Conservation (phyloP, 2,888 invertebrate genomes). For the Andrena trimmerana region DNA sequence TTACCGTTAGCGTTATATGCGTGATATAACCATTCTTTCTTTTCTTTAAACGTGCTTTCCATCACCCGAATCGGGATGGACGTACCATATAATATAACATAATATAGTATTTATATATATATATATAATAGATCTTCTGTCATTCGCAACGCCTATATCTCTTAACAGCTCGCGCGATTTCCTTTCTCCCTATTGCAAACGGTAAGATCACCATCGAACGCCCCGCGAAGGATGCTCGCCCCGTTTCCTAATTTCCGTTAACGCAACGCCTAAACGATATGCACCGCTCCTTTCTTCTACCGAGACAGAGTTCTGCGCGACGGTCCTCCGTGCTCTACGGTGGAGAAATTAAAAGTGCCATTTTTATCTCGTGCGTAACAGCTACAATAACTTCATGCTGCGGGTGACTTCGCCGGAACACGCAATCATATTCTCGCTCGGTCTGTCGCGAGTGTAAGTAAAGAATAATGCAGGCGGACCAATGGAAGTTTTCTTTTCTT, state of each 20-base stretch:
- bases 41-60: constrained; percentile 68
- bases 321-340: constrained; percentile 34
- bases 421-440: constrained; percentile 19
- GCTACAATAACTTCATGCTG: constrained; percentile 16
- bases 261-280: not conserved
- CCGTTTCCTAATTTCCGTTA: not conserved
- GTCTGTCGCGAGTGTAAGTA: constrained; percentile 27
- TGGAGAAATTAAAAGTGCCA: constrained; percentile 34
- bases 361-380: too few relatives aligned
- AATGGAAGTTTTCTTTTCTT: not conserved
- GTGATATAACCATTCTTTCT: constrained; percentile 48
- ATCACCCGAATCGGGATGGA: constrained; percentile 57
- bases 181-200: constrained; percentile 43
- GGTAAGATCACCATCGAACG: constrained; percentile 34
- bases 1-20: constrained; percentile 62
- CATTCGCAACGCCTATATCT: constrained; percentile 57
- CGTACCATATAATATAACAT: constrained; percentile 75
- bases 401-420: constrained; percentile 36
- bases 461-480: constrained; percentile 45
- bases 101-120: constrained; percentile 77
- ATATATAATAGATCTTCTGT: constrained; percentile 73
- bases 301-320: constrained; percentile 44
- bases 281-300: constrained; percentile 40
- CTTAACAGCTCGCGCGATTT: constrained; percentile 48
- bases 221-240: constrained; percentile 2